These are phyloP conservation scores for Polia nebulosa DNA, from an alignment of 2,888 invertebrate species.

Conservation along the genomic window DNA sequence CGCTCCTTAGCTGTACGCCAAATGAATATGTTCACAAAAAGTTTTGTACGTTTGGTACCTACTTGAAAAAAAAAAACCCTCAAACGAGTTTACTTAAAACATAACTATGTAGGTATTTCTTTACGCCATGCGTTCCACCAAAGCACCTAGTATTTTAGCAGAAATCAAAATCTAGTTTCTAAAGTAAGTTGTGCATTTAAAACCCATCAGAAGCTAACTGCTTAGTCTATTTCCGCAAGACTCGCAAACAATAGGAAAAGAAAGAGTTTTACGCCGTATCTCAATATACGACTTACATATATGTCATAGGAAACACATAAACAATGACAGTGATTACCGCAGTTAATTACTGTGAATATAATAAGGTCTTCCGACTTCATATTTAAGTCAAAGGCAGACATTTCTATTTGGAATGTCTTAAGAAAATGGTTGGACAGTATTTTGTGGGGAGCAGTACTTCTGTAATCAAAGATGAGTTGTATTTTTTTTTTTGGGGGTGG, in stretches of 20 bases:
- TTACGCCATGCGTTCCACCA: no score
- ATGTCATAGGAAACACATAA: slow-evolving; percentile 44
- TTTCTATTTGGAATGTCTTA: background rate
- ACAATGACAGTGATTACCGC: slow-evolving; percentile 32
- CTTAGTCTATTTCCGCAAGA: slow-evolving; percentile 39
- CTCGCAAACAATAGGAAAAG: slow-evolving; percentile 32
- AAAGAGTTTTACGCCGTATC: slow-evolving; percentile 25
- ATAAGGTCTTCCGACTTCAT: background rate
- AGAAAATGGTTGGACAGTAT: background rate
- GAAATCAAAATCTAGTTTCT: background rate
- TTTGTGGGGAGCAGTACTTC: background rate
- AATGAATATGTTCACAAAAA: no score
- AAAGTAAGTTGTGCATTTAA: background rate
- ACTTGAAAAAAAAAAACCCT: no score
- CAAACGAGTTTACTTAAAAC: no score
- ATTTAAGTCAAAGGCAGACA: background rate
- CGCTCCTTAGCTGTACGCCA: no score
- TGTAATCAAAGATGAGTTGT: no score
- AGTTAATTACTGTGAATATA: slow-evolving; percentile 6
- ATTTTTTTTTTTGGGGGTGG: no score
- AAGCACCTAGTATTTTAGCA: background rate
- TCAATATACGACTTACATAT: background rate
- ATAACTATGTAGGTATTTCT: no score
- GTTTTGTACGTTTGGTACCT: no score
- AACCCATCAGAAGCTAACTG: slow-evolving; percentile 11